Evolutionary conservation across 2,113 vertebrate species (phyloP), one percentile per base, ranked within the genome.

Genomic region (Brachyhypopomus occidentalis): DNA sequence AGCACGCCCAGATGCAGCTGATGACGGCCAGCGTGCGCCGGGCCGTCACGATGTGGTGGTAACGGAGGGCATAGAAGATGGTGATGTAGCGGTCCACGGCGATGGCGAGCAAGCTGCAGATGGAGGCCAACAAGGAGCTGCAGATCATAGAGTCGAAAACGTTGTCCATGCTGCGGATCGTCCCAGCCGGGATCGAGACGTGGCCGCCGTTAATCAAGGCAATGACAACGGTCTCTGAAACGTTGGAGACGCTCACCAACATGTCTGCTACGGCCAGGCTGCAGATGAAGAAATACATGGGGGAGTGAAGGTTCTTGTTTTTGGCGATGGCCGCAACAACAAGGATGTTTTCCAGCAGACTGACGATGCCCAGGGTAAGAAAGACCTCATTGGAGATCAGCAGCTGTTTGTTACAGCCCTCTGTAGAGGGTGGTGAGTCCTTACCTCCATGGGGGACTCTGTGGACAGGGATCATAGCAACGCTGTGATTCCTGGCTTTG

Each of bases 251-350:
- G 23, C 97, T 98, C 77, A 98, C 96, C 63, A 98, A 87, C 96
- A 98, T 96, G 83, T 98, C 97, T 0, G 97, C 97, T 56, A 97
- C 95, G 0, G 97, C 97, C 63, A 98, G 90, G 91, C 96, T 98
- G 67, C 97, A 98, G 91, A 98, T 97, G 91, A 98, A 98, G 30
- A 98, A 96, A 88, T 98, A 98, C 97, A 98, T 98, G 6, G 97
- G 97, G 0, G 97, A 98, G 74, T 98, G 97, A 34, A 98, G 94
- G 76, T 98, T 98, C 93, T 95, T 96, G 93, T 98, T 98, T 89
- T 97, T 97, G 80, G 94, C 89, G 16, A 98, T 97, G 0, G 97
- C 96, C 2, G 93, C 92, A 0, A 98, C 95, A 27, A 98, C 97
- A 85, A 98, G 88, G 60, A 98, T 88, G 0, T 98, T 98, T 91